These are phyloP conservation scores for Syngnathus rostellatus DNA, from an alignment of 2,797 vertebrate species.

Conservation along the genomic window DNA sequence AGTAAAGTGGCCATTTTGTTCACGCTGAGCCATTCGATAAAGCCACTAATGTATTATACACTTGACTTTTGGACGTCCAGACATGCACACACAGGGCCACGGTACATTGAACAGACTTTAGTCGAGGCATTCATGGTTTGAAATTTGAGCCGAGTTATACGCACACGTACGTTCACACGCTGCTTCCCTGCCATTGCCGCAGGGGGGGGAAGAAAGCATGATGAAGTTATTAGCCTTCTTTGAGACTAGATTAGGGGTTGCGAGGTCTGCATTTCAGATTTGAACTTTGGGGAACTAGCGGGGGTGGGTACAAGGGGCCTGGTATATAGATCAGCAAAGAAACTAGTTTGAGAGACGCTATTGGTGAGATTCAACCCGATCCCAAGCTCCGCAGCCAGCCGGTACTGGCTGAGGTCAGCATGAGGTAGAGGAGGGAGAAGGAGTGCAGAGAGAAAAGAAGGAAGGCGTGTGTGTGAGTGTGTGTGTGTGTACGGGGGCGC, in stretches of 20 bases:
- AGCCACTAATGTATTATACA: conserved; percentile 11
- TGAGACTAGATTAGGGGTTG: conserved; percentile 36
- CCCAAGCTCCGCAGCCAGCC: conserved; percentile 37
- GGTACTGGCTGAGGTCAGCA: conserved; percentile 56
- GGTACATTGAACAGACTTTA: conserved; percentile 35
- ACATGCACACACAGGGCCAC: conserved; percentile 27
- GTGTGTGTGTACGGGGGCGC: conserved; percentile 22
- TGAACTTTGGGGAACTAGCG: background rate
- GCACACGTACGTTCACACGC: conserved; percentile 33
- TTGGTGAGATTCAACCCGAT: conserved; percentile 37
- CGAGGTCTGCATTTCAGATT: conserved; percentile 10
- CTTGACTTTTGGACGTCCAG: conserved; percentile 19
- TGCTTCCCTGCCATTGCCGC: conserved; percentile 33
- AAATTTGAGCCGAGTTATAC: conserved; percentile 65
- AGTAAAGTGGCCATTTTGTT: background rate
- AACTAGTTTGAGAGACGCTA: conserved; percentile 26
- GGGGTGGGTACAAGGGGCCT: background rate
- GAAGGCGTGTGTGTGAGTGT: conserved; percentile 10
- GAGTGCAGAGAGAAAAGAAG: conserved; percentile 19
- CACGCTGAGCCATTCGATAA: background rate
- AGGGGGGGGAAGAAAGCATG: conserved; percentile 47
- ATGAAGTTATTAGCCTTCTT: conserved; percentile 68
- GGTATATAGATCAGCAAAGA: conserved; percentile 4
- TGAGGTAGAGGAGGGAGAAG: conserved; percentile 40
- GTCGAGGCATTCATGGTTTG: conserved; percentile 46